Evolutionary conservation across 2,113 vertebrate species (phyloP).

Genomic region (Micromys minutus): DNA sequence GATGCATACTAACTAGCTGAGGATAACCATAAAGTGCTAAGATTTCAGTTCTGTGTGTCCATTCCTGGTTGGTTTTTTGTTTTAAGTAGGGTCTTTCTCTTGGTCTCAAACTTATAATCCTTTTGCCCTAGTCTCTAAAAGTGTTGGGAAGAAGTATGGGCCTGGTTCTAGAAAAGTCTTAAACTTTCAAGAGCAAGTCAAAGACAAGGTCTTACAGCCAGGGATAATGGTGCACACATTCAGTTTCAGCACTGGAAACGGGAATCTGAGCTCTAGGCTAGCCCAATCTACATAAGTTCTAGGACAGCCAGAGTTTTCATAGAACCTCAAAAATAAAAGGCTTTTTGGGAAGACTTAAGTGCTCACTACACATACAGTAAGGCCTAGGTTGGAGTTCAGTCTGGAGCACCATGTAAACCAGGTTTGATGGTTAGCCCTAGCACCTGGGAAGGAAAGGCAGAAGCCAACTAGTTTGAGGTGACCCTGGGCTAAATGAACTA

Average conservation of each 20-base stretch:
- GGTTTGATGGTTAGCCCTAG: background rate
- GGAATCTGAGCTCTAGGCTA: background rate
- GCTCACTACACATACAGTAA: background rate
- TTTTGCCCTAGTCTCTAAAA: background rate
- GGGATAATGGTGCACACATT: background rate
- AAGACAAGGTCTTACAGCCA: background rate
- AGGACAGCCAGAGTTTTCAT: background rate
- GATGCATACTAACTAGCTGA: background rate
- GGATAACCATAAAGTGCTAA: background rate
- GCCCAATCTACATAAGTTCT: background rate
- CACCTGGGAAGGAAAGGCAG: background rate
- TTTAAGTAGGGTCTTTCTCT: background rate
- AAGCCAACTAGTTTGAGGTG: background rate
- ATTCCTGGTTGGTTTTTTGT: background rate
- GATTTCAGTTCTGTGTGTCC: background rate
- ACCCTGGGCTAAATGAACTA: background rate
- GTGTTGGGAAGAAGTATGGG: background rate
- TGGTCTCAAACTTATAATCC: background rate
- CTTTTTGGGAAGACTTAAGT: background rate
- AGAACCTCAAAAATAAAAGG: background rate
- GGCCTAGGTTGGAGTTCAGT: no score
- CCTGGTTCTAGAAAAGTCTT: background rate
- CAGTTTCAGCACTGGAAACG: background rate
- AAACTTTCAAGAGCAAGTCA: background rate
- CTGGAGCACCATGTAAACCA: background rate